Base-by-base conservation (phyloP, 2,113 vertebrate species). In the Dipodomys merriami region DNA sequence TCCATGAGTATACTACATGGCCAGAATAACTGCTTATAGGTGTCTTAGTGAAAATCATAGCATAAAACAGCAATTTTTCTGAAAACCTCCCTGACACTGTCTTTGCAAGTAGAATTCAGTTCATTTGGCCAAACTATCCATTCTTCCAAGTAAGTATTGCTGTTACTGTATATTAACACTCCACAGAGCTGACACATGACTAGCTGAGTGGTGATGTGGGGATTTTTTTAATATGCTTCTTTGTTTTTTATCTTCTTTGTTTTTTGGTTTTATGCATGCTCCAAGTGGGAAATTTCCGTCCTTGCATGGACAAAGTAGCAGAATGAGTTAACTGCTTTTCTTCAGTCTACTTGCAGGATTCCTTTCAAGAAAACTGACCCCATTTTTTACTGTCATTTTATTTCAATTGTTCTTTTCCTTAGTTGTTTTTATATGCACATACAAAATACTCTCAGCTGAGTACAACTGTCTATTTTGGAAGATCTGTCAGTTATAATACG, bases 371-470 rank as follows among this genome's bases (percentile, higher is more conserved):
- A 92, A 71, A 33, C 18, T 67, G 16, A 78, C 30, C 20, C 62
- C 80, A 87, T 65, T 80, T 92, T 91, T 67, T 5, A 71, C 19
- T 57, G 6, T 72, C 3, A 83, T 83, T 80, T 88, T 68, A 73
- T 78, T 93, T 69, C 7, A n/a, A 20, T 72, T 80, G 13, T 83
- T 68, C 44, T 91, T 95, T 88, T 67, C 18, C 46, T 86, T 57
- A 13, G 53, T 57, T 57, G 53, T 57, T 57, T 91, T 81, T 72
- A n/a, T 30, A 39, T 60, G 22, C 33, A 86, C 16, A 30, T 15
- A 68, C 60, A 35, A 64, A 25, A 69, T 67, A 88, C 20, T 30
- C 44, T 90, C 46, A 69, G 69, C 22, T 73, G 27, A 93, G 19
- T 35, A 49, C 35, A 68, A 35, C 64, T n/a, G 3, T 35, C 39